These are phyloP conservation scores for Drosophila watanabei DNA, from an alignment of 1,140 invertebrate species.

Conservation along the genomic window DNA sequence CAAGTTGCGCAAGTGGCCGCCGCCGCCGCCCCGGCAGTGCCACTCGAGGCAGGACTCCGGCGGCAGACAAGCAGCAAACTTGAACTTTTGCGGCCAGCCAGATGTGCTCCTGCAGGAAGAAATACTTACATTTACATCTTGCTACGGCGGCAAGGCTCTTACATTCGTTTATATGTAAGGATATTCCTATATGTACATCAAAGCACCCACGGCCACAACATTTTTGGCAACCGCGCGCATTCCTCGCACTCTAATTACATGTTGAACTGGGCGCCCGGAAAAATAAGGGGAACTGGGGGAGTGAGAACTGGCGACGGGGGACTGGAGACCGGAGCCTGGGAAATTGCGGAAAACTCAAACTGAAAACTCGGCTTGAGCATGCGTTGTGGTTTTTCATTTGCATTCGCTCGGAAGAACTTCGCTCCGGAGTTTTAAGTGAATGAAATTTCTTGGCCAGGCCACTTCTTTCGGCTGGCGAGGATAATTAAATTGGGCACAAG, in stretches of 20 bases:
- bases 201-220: constrained; percentile 78
- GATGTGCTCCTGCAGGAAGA: constrained; percentile 38
- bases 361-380: constrained; percentile 77
- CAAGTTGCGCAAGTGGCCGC: constrained; percentile 35
- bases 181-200: constrained; percentile 45
- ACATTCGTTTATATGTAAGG: constrained; percentile 7
- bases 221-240: constrained; percentile 74
- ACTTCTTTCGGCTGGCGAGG: constrained; percentile 38
- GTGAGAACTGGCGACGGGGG: neutral
- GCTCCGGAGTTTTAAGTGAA: constrained; percentile 75
- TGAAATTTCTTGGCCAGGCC: constrained; percentile 65
- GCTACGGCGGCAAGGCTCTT: constrained; percentile 11
- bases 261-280: constrained; percentile 52
- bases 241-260: constrained; percentile 78
- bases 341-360: constrained; percentile 55
- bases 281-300: neutral
- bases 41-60: constrained; percentile 62
- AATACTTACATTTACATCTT: constrained; percentile 56
- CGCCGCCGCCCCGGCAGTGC: constrained; percentile 18
- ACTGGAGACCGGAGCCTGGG: neutral
- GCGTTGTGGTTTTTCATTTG: constrained; percentile 82
- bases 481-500: constrained; percentile 74
- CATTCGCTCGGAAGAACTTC: constrained; percentile 73
- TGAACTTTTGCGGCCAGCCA: constrained; percentile 78
- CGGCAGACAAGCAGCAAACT: constrained; percentile 77